Evolutionary conservation across 2,888 invertebrate species (phyloP), one percentile per base, ranked within the genome.

Genomic region (Eristalis tenax): DNA sequence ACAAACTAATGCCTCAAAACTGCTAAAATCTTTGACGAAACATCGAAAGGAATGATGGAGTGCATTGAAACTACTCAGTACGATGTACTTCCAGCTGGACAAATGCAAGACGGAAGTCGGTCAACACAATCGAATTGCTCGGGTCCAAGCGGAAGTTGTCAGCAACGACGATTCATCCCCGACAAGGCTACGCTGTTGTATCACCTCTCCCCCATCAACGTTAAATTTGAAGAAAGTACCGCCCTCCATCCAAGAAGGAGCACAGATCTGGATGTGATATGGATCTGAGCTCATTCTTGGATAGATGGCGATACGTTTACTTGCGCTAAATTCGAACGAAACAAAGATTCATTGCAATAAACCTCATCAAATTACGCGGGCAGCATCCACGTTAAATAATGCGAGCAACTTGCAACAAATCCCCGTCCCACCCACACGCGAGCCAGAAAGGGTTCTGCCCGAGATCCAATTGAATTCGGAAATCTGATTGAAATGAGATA

Each of bases 221-320:
- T 8, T 18, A 0, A 40, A 35, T 2, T 8, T 32, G 61, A 77
- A 23, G n/a, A 86, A 86, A 59, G 75, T 86, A 86, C 86, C 86
- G 78, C 86, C 86, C 70, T 79, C 78, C 83, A 86, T 86, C 86
- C 86, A 86, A 86, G 86, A 83, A 86, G 86, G 86, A 86, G 86
- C 86, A 86, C 86, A 86, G 86, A 86, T 86, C 78, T 86, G 83
- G 74, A 86, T 83, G 57, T 86, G 86, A 86, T 86, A 86, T 86
- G 65, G 86, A 86, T 86, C 86, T 86, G 86, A 86, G 86, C 86
- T 86, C 86, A 86, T 86, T 86, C 86, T 86, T 86, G 86, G 78
- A 86, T 86, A 86, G 86, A 75, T 38, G 83, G 86, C 86, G 86
- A 83, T 86, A 83, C 71, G 59, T 79, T 86, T 66, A 73, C 50